Conservation (phyloP, 2,113 vertebrate species). For the Anguilla japonica region DNA sequence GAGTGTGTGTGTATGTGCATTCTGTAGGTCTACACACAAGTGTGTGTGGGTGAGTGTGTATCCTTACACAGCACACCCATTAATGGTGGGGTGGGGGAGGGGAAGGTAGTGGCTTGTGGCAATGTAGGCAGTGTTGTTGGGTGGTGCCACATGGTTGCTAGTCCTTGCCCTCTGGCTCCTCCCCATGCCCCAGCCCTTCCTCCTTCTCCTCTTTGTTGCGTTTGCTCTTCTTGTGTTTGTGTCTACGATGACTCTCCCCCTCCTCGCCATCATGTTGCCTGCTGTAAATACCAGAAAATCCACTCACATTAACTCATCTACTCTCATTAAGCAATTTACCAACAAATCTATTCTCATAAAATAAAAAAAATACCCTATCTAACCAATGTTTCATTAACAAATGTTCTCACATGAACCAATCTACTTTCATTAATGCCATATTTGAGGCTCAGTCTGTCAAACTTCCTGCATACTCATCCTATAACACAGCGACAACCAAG, state of each 20-base stretch:
- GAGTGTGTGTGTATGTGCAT: background rate
- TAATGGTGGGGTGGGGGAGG: background rate
- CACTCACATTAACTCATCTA: background rate
- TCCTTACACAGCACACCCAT: background rate
- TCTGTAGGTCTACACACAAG: background rate
- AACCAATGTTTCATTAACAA: background rate
- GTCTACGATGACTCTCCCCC: conserved; percentile 67
- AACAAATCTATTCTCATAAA: background rate
- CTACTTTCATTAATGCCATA: background rate
- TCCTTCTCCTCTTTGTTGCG: conserved; percentile 71
- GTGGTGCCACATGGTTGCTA: conserved; percentile 27
- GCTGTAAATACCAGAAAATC: conserved; percentile 41
- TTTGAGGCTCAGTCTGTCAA: background rate
- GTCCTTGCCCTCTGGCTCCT: conserved; percentile 65
- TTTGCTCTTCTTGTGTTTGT: conserved; percentile 78
- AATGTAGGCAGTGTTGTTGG: conserved; percentile 1
- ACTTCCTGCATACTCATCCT: background rate
- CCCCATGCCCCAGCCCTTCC: conserved; percentile 45
- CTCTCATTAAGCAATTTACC: background rate
- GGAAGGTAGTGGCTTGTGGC: background rate
- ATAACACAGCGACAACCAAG: no score
- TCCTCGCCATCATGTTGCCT: conserved; percentile 72
- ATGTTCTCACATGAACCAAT: background rate
- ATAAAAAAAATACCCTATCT: no score
- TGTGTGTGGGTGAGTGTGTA: background rate